These are phyloP conservation scores for Psephotus haematonotus DNA, from an alignment of 2,113 vertebrate genomes.

Conservation along the genomic window DNA sequence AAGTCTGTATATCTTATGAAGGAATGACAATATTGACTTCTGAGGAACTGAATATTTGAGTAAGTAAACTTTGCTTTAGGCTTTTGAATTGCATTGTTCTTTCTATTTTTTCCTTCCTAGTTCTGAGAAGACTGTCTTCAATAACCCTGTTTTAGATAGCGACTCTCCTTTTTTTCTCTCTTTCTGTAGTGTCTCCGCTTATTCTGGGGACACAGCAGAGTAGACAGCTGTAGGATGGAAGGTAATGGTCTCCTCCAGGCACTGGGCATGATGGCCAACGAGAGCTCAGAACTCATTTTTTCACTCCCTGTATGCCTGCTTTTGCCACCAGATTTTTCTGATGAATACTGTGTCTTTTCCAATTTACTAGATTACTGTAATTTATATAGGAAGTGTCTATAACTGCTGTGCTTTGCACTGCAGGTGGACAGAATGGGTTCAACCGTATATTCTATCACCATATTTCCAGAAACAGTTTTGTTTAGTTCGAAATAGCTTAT, in stretches of 20 bases:
- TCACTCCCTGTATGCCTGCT: background rate
- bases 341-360: background rate
- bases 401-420: background rate
- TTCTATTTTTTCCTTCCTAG: background rate
- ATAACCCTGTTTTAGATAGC: rapidly evolving
- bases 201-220: background rate
- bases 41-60: background rate
- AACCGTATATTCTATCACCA: background rate
- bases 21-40: background rate
- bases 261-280: background rate
- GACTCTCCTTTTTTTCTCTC: background rate
- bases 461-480: background rate
- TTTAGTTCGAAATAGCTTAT: conserved; percentile 15
- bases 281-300: background rate
- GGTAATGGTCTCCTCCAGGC: background rate
- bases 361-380: background rate
- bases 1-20: background rate
- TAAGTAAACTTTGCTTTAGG: background rate
- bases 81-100: background rate
- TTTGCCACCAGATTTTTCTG: background rate
- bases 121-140: background rate
- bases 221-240: background rate
- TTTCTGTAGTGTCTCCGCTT: background rate
- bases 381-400: background rate
- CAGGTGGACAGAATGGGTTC: background rate